These are phyloP conservation scores for Pristionchus entomophagus DNA, from an alignment of 2,888 invertebrate genomes.

Conservation along the genomic window DNA sequence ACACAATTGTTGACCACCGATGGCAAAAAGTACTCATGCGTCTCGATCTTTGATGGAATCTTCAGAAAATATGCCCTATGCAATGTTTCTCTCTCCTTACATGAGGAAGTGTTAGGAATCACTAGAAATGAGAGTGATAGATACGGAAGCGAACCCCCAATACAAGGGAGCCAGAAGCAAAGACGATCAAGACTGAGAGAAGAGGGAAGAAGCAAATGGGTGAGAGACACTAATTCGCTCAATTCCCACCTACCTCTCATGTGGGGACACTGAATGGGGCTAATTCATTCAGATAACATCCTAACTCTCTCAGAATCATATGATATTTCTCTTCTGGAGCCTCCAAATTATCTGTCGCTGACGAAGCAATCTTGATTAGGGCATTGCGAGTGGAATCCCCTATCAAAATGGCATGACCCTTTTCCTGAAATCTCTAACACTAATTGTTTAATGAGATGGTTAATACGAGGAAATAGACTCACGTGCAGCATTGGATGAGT, in stretches of 20 bases:
- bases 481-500: conserved; percentile 40
- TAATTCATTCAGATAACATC: not conserved
- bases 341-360: not conserved
- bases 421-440: not conserved
- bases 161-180: too few relatives aligned
- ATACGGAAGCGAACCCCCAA: too few relatives aligned
- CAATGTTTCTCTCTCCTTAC: too few relatives aligned
- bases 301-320: not conserved
- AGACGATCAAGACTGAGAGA: too few relatives aligned
- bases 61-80: too few relatives aligned
- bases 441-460: not conserved
- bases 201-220: not conserved
- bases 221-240: not conserved
- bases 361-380: not conserved
- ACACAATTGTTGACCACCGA: not conserved
- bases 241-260: not conserved
- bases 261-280: not conserved
- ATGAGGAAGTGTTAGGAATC: too few relatives aligned
- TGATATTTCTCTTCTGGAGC: not conserved
- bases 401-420: not conserved
- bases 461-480: not conserved
- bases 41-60: too few relatives aligned
- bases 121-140: too few relatives aligned
- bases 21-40: too few relatives aligned
- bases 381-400: not conserved